Conservation (phyloP, 35 echinoderm and acorn worm genomes). For the Ptychodera flava region DNA sequence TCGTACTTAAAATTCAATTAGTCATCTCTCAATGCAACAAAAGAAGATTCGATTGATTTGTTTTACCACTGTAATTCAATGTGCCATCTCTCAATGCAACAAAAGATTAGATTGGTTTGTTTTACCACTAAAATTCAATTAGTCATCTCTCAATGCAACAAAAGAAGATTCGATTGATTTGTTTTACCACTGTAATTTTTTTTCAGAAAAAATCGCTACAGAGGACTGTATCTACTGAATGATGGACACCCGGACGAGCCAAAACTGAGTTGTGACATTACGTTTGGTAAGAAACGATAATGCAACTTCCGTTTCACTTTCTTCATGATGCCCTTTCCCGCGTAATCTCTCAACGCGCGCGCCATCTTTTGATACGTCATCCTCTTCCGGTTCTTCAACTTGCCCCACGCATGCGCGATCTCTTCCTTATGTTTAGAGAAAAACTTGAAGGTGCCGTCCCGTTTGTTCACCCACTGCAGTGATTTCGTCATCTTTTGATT, state of each 20-base stretch:
- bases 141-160: too few species aligned
- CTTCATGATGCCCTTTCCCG: neutral
- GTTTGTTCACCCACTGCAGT: slow-evolving; percentile 85
- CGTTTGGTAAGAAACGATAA: neutral
- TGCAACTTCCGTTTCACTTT: neutral
- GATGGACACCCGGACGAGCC: too few species aligned
- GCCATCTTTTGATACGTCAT: slow-evolving; percentile 99
- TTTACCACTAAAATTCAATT: too few species aligned
- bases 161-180: neutral
- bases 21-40: too few species aligned
- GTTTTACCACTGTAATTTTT: neutral
- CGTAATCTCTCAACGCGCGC: slow-evolving; percentile 76
- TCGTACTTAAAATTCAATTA: too few species aligned
- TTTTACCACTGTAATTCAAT: neutral
- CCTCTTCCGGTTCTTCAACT: slow-evolving; percentile 73
- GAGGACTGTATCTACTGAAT: too few species aligned
- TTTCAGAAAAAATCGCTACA: too few species aligned
- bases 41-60: neutral
- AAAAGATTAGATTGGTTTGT: too few species aligned
- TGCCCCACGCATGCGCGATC: slow-evolving; percentile 83
- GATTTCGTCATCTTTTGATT: neutral
- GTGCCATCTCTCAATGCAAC: too few species aligned
- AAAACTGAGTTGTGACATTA: neutral
- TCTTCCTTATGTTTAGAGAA: slow-evolving; percentile 80
- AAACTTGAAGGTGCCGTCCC: slow-evolving; percentile 80